Conservation (phyloP, 2,113 vertebrate genomes). For the Datnioides undecimradiatus region DNA sequence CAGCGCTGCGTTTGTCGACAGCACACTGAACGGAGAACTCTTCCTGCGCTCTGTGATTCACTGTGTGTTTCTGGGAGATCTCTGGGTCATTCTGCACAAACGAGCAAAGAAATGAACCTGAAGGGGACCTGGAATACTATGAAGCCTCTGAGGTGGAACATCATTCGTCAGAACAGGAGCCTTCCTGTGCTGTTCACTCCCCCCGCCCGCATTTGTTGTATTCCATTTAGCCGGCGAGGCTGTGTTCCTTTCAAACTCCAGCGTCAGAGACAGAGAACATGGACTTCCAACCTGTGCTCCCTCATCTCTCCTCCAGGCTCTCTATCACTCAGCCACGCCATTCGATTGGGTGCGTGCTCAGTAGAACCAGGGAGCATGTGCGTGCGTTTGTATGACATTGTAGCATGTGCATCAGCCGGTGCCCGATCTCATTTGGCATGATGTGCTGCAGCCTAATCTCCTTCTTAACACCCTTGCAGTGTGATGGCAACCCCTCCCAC, state of each 20-base stretch:
- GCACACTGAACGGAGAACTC: not conserved
- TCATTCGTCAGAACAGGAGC: conserved; percentile 42
- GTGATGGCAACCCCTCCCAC: conserved; percentile 60
- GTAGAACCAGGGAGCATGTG: not conserved
- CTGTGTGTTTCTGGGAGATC: conserved; percentile 20
- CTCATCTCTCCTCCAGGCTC: conserved; percentile 33
- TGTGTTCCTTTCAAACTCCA: conserved; percentile 34
- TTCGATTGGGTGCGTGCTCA: not conserved
- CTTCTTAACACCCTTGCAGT: conserved; percentile 71
- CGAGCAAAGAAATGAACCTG: conserved; percentile 40
- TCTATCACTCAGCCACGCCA: not conserved
- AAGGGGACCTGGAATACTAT: conserved; percentile 11
- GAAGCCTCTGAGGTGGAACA: conserved; percentile 40
- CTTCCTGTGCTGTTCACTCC: not conserved
- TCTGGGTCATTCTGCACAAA: conserved; percentile 25
- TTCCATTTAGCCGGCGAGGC: conserved; percentile 27
- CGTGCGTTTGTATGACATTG: conserved; percentile 44
- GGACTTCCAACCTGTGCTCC: conserved; percentile 7
- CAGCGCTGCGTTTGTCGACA: conserved; percentile 40
- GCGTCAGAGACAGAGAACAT: conserved; percentile 45
- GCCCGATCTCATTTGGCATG: conserved; percentile 62
- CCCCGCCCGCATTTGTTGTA: not conserved
- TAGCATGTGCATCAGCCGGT: conserved; percentile 32
- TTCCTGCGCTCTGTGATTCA: conserved; percentile 23
- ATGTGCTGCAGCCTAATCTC: conserved; percentile 71